Conservation (phyloP, 2,113 vertebrate genomes). For the Baryphthengus martii region DNA sequence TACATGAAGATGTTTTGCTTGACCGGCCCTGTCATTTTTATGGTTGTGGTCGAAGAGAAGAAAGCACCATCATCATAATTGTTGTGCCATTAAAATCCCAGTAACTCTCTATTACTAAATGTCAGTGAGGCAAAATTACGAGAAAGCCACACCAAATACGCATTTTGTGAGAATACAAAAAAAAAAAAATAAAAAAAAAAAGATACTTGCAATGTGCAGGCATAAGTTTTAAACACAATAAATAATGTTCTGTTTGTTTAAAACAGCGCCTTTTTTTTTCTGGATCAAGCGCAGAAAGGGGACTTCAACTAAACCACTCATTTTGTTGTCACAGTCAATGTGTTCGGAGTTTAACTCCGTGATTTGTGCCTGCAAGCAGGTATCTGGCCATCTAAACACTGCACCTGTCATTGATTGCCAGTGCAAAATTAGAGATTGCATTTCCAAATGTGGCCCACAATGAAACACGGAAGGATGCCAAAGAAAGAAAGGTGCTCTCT, state of each 20-base stretch:
- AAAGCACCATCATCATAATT: not conserved
- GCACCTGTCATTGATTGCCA: not conserved
- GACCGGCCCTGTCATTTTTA: not conserved
- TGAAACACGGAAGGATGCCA: not conserved
- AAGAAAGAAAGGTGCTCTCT: not conserved
- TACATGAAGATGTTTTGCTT: not conserved
- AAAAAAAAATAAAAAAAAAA: not conserved
- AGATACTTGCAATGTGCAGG: fast-evolving
- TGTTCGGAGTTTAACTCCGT: not conserved
- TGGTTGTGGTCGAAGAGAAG: not conserved
- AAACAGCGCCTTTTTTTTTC: not conserved
- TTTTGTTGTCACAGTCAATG: not conserved
- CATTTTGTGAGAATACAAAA: fast-evolving
- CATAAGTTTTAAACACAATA: not conserved
- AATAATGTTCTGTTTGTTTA: not conserved
- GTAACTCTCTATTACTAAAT: not conserved
- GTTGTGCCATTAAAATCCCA: not conserved
- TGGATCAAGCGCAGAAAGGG: not conserved
- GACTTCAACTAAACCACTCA: not conserved
- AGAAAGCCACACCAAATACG: not conserved
- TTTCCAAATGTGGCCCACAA: not conserved
- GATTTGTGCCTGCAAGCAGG: not conserved
- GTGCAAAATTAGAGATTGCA: not conserved
- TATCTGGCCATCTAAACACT: not conserved
- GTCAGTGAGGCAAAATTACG: not conserved